Conservation (phyloP, 2,888 invertebrate species). For the Pseudococcus longispinus region DNA sequence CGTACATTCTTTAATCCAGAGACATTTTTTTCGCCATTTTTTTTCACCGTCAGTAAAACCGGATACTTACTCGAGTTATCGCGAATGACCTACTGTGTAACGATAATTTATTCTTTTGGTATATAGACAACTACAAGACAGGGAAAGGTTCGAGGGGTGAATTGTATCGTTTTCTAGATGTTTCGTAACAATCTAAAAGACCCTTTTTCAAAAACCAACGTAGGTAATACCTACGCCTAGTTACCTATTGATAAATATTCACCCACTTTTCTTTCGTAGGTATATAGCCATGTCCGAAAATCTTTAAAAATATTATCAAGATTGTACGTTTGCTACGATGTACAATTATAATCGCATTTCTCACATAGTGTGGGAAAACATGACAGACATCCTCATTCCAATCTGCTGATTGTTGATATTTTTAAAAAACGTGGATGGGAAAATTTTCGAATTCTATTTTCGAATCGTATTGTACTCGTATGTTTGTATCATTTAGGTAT, state of each 20-base stretch:
- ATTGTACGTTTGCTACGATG: not conserved
- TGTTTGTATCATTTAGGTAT: not conserved
- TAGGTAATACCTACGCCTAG: too few species aligned
- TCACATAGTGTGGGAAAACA: not conserved
- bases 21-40: not conserved
- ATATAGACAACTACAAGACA: not conserved
- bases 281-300: not conserved
- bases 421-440: not conserved
- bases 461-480: not conserved
- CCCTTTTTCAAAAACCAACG: not conserved
- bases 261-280: not conserved
- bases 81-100: not conserved
- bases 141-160: not conserved
- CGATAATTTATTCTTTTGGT: not conserved
- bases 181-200: not conserved
- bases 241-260: not conserved
- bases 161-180: not conserved
- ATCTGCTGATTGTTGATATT: not conserved
- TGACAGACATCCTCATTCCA: not conserved
- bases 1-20: not conserved
- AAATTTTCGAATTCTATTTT: constrained; percentile 15
- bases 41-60: not conserved
- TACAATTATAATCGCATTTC: constrained; percentile 4
- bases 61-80: not conserved
- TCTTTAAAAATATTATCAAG: not conserved